Evolutionary conservation across 2,113 vertebrate species (phyloP).

Genomic region (Indri indri): DNA sequence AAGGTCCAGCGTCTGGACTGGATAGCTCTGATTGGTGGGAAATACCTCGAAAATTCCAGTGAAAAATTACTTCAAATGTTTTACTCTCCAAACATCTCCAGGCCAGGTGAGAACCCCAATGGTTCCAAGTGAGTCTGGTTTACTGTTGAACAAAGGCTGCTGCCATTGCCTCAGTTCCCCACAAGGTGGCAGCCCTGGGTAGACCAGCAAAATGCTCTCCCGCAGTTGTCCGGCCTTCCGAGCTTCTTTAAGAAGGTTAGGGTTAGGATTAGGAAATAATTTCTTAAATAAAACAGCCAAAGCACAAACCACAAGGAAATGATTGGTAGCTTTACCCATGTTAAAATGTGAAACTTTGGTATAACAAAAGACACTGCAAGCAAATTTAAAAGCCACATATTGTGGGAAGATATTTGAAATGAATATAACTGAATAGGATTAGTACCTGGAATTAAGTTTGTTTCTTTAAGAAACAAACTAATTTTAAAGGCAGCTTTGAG

Average conservation of each 20-base stretch:
- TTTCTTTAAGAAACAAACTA: neutral
- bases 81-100: neutral
- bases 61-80: neutral
- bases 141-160: neutral
- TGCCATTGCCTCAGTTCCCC: neutral
- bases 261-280: neutral
- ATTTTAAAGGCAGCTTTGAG: neutral
- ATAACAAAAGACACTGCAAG: neutral
- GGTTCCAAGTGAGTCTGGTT: neutral
- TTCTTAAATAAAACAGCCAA: neutral
- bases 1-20: neutral
- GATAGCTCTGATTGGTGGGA: neutral
- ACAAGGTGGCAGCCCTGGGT: conserved; percentile 39
- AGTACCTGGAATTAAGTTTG: neutral
- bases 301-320: neutral
- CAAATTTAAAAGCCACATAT: neutral
- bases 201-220: neutral
- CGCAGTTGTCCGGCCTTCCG: neutral
- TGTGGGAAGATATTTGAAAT: neutral
- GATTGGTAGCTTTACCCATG: neutral
- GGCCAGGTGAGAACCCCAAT: neutral
- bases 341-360: neutral
- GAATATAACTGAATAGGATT: neutral
- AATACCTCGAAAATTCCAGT: neutral
- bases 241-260: neutral